These are phyloP conservation scores for Helarctos malayanus DNA, from an alignment of 2,797 vertebrate genomes.

Conservation along the genomic window DNA sequence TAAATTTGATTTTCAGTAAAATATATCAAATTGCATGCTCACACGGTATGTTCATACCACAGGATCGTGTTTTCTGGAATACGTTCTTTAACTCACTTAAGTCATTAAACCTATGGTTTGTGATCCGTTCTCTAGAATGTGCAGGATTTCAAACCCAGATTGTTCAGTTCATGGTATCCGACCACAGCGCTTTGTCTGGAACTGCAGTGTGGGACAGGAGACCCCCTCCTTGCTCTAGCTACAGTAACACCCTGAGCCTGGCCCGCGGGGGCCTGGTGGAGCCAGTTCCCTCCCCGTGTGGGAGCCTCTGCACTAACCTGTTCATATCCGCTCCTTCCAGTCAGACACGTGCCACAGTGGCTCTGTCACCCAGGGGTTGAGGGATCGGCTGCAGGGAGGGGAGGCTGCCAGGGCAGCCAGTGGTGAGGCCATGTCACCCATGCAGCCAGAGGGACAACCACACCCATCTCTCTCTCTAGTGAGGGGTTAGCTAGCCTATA, in stretches of 20 bases:
- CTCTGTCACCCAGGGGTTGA: fast-evolving
- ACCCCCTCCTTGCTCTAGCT: neutral
- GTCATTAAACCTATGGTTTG: fast-evolving
- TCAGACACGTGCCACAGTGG: neutral
- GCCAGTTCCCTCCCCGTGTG: fast-evolving
- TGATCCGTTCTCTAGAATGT: neutral
- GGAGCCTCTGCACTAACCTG: neutral
- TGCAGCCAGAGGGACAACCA: neutral
- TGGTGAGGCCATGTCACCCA: neutral
- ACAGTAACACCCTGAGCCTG: fast-evolving
- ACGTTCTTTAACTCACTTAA: too few species aligned
- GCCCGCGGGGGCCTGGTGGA: neutral
- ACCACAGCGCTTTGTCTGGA: fast-evolving
- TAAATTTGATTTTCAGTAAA: neutral
- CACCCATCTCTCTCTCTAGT: fast-evolving
- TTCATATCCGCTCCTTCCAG: neutral
- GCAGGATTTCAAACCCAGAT: neutral
- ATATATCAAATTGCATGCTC: neutral
- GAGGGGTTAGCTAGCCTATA: too few species aligned
- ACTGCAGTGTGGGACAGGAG: neutral
- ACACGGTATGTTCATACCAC: too few species aligned
- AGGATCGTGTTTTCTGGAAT: neutral
- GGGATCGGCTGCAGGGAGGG: neutral
- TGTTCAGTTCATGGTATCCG: too few species aligned
- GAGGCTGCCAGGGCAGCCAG: too few species aligned